Conservation (phyloP, 2,888 invertebrate species). For the Athalia rosae region DNA sequence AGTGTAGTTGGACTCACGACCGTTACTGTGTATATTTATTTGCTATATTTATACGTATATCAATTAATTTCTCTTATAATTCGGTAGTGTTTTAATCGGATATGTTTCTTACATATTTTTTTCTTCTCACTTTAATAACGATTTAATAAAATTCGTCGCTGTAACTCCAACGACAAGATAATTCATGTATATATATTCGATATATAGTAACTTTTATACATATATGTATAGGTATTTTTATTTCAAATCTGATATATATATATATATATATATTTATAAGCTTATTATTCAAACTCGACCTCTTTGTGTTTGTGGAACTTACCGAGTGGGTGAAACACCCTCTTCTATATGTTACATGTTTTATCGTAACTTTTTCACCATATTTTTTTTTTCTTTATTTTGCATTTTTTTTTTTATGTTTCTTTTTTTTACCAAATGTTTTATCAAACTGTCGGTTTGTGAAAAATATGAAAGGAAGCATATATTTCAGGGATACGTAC, state of each 20-base stretch:
- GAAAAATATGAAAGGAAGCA: no score
- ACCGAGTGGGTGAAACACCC: neutral
- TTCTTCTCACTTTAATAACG: neutral
- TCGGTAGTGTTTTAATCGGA: neutral
- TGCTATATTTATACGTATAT: no score
- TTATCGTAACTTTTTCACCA: neutral
- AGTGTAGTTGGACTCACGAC: no score
- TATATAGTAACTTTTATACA: neutral
- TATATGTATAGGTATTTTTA: neutral
- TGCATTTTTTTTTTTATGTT: no score
- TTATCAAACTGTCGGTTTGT: no score
- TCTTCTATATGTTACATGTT: neutral
- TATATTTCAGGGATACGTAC: no score
- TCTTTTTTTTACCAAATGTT: no score
- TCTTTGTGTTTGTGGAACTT: slow-evolving; percentile 7
- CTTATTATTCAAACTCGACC: slow-evolving; percentile 25
- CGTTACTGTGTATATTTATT: no score
- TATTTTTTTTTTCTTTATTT: no score
- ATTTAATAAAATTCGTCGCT: slow-evolving; percentile 21
- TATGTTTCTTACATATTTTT: slow-evolving; percentile 21
- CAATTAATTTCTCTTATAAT: no score
- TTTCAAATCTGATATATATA: neutral
- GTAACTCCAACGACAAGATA: slow-evolving; percentile 20
- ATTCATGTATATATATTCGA: neutral
- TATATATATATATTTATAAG: neutral